phyloP scores from a whole-genome alignment of 2,888 invertebrate genomes.

The Hemicrepidius hirtus region DNA sequence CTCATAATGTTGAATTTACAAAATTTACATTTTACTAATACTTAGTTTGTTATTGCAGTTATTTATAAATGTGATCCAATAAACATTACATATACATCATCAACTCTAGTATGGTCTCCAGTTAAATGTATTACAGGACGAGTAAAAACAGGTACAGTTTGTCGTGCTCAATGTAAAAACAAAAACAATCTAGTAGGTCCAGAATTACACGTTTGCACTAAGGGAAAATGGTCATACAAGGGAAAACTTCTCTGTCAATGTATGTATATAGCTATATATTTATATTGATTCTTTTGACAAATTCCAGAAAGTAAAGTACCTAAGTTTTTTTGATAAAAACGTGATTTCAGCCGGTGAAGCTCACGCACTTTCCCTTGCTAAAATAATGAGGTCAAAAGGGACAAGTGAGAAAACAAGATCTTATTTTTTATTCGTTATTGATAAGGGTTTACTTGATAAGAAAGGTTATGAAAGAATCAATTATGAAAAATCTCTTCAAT shows the following conservation, averaged over 20 bases:
- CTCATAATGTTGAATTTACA: too few relatives aligned
- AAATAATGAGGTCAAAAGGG: background rate
- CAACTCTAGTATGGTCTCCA: background rate
- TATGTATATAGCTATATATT: too few relatives aligned
- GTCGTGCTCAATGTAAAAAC: background rate
- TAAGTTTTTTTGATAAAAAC: too few relatives aligned
- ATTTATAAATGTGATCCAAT: background rate
- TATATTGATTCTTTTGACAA: too few relatives aligned
- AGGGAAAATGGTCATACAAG: conserved; percentile 5
- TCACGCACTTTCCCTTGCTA: background rate
- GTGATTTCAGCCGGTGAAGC: background rate
- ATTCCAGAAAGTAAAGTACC: too few relatives aligned
- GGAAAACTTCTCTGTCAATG: background rate
- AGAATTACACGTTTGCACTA: conserved; percentile 1
- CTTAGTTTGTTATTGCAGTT: background rate
- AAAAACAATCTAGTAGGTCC: background rate
- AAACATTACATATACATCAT: background rate
- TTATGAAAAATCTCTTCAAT: background rate
- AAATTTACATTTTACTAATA: too few relatives aligned
- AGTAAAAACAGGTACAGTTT: background rate
- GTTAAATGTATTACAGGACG: background rate
- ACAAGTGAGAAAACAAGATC: background rate
- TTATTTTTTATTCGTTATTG: conserved; percentile 2
- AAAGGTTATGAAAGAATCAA: background rate
- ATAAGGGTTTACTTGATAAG: background rate